Base-by-base conservation (phyloP, 2,797 vertebrate species). In the Gouania willdenowi region DNA sequence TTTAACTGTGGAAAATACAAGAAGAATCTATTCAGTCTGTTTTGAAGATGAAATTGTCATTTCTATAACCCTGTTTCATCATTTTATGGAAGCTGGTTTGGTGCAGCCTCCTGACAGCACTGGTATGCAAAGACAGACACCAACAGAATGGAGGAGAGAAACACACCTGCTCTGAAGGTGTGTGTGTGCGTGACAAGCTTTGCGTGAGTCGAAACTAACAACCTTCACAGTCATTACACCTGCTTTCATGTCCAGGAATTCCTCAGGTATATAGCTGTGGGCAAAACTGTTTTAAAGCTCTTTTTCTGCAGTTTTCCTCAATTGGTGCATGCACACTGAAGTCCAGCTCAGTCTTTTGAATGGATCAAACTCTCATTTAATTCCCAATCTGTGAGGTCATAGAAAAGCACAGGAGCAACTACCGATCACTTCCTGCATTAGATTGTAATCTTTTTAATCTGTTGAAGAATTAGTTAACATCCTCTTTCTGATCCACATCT, bases 241-340 rank as follows among this genome's bases (percentile, higher is more conserved):
- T 47, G 55, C 74, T 82, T 83, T 84, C 79, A 88, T 84, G 75
- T 84, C 71, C 60, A 66, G 61, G 58, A 51, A 82, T 82, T 82
- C 55, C 67, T 60, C 41, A 28, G 51, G 48, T 71, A 29, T 9
- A 71, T 54, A 27, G 62, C 78, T 81, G 53, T 60, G 64, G 76
- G 80, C 77, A 71, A 80, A 75, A 73, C 41, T 42, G 42, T 41
- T 28, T 47, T 18, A 20, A 26, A 5, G 6, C 25, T 34, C 24
- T 35, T 37, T 43, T 40, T 26, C 34, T 20, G 3, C n/a, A n/a
- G n/a, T 4, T 24, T 23, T 9, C 22, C 30, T 23, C 34, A 24
- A 18, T 17, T 51, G 21, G 64, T 27, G 57, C 62, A 60, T 44
- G 77, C 61, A 62, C 36, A 38, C 41, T 23, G 8, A 2, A 3